Conservation (phyloP, 53 echinoderm and acorn worm species). For the Astropecten irregularis region DNA sequence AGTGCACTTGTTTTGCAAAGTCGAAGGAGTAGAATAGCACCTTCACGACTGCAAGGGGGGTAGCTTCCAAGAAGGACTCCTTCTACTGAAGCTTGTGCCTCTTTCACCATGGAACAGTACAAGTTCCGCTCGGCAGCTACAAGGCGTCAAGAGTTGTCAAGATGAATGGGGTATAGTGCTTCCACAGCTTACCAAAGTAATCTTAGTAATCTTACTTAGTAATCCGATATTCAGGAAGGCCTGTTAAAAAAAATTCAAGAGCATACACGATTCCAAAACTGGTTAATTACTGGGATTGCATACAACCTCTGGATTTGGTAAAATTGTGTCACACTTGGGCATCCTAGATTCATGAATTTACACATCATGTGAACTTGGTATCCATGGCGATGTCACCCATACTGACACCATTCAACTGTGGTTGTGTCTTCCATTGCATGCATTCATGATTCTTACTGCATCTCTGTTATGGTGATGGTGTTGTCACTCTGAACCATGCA, state of each 20-base stretch:
- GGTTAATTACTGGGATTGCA: not conserved
- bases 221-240: constrained; percentile 3
- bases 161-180: constrained; percentile 50
- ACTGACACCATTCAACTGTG: too few relatives aligned
- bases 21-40: constrained; percentile 17
- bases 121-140: constrained; percentile 45
- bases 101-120: constrained; percentile 31
- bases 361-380: constrained; percentile 19
- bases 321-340: constrained; percentile 6
- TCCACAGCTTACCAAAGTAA: constrained; percentile 54
- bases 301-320: not conserved
- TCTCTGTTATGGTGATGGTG: too few relatives aligned
- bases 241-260: not conserved
- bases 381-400: constrained; percentile 15
- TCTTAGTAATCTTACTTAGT: constrained; percentile 22
- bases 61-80: constrained; percentile 2
- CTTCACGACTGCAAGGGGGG: not conserved
- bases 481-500: too few relatives aligned
- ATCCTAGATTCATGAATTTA: constrained; percentile 17
- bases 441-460: constrained; percentile 7
- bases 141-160: constrained; percentile 22
- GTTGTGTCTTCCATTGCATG: not conserved
- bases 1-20: constrained; percentile 16
- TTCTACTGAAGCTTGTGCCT: constrained; percentile 15
- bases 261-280: not conserved